Evolutionary conservation across 2,797 vertebrate genomes (phyloP), one percentile per base, ranked within the genome.

Genomic region (Helarctos malayanus): DNA sequence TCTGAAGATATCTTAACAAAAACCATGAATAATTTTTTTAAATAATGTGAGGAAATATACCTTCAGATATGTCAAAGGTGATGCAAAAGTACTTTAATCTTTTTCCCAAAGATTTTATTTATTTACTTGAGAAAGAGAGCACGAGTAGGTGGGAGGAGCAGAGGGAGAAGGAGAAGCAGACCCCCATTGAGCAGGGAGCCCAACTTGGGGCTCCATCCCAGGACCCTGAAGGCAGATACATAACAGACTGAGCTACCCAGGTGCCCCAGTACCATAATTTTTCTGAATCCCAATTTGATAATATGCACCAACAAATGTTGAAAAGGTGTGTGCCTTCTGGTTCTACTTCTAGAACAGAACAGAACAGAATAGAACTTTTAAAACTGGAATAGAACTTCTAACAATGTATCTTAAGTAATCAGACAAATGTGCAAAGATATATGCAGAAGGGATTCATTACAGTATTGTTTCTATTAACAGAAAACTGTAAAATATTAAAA

Each of bases 401-500:
- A 38, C 23, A 90, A 69, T 79, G 65, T 59, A 78, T n/a, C 45
- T 85, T 91, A 89, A 93, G 16, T 59, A 63, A 54, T 63, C 32
- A 63, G 47, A 80, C 21, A 92, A 92, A 69, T 12, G 14, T 76
- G 2, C 38, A 93, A 94, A 93, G 10, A 35, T 32, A 19, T 19
- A 65, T 13, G 2, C 23, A 56, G 76, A 41, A 63, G 18, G 6
- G 84, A 71, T 92, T 73, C n/a, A 79, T n/a, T 80, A 76, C 2
- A 32, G 4, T 47, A 29, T 14, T 21, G 29, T 80, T 91, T 93
- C 27, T 35, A 83, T 47, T 32, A 69, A 79, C 11, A 94, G 23
- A 85, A 86, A 90, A 41, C 2, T 32, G 54, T 16, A 54, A 88
- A 82, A 5, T 83, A 89, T 71, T 76, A 76, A 92, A 94, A 87